Conservation (phyloP, 1,140 invertebrate species). For the Lamellibrachia luymesi region DNA sequence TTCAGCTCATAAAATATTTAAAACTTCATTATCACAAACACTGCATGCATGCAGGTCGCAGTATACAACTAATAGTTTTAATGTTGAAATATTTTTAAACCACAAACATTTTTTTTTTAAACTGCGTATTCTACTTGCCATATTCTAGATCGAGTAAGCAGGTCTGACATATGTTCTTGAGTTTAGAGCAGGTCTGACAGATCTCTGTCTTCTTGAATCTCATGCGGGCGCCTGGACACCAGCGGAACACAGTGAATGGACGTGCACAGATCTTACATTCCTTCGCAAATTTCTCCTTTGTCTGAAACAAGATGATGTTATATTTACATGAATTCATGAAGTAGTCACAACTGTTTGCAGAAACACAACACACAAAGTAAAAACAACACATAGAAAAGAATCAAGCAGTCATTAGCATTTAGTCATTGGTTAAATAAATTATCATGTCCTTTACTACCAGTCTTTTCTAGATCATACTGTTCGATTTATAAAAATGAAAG, state of each 20-base stretch:
- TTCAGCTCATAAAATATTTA: not conserved
- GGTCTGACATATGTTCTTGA: slow-evolving; percentile 99
- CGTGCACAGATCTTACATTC: slow-evolving; percentile 98
- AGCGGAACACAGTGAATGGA: slow-evolving; percentile 96
- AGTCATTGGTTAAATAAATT: not conserved
- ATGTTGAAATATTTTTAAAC: not conserved
- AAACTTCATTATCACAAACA: slow-evolving; percentile 1
- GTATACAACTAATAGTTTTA: not conserved
- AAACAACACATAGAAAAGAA: not conserved
- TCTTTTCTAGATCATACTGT: not conserved
- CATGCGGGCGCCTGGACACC: slow-evolving; percentile 96
- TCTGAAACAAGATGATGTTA: slow-evolving; percentile 64
- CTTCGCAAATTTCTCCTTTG: slow-evolving; percentile 96
- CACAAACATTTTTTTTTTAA: slow-evolving; percentile 3
- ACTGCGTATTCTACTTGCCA: slow-evolving; percentile 59
- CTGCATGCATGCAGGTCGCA: not conserved
- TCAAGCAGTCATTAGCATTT: not conserved
- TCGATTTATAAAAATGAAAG: not conserved
- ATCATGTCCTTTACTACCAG: not conserved
- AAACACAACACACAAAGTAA: not conserved
- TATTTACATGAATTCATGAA: not conserved
- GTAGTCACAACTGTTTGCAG: not conserved
- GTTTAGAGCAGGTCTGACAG: slow-evolving; percentile 96
- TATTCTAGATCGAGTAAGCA: slow-evolving; percentile 97
- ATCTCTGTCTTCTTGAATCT: slow-evolving; percentile 99